Percentiles rank a stretch among this genome's conserved stretches.
phyloP scores from a whole-genome alignment of 2,113 vertebrate species.

The Bubo scandiacus region DNA sequence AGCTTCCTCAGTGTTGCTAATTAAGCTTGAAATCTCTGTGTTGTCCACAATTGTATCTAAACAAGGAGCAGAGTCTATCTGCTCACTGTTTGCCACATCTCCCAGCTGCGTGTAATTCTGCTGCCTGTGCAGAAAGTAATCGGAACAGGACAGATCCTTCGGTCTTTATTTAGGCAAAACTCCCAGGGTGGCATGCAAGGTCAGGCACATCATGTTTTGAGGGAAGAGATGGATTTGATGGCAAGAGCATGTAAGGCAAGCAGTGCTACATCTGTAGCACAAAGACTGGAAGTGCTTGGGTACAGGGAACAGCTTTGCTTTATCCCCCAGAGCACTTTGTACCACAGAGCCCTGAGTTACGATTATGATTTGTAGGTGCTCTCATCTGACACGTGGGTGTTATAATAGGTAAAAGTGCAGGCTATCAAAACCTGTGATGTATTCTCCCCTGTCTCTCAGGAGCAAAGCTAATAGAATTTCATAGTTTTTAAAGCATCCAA shows the following conservation, averaged over 20 bases:
- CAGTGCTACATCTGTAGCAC: neutral
- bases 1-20: slow-evolving; percentile 9
- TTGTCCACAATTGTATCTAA: slow-evolving; percentile 48
- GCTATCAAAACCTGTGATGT: neutral
- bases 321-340: neutral
- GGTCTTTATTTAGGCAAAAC: slow-evolving; percentile 15
- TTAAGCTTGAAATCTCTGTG: slow-evolving; percentile 42
- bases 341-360: accelerated
- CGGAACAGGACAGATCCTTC: neutral
- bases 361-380: neutral
- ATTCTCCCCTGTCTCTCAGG: neutral
- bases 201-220: neutral
- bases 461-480: neutral
- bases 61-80: slow-evolving; percentile 39
- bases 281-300: neutral
- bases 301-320: neutral
- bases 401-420: neutral
- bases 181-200: neutral
- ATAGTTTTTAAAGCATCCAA: neutral
- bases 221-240: neutral
- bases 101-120: slow-evolving; percentile 40
- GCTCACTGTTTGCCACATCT: neutral
- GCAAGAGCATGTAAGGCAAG: neutral
- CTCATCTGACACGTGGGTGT: neutral
- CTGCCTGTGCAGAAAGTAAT: slow-evolving; percentile 21